Conservation (phyloP, 2,797 vertebrate genomes). For the Muraenolepis orangiensis region DNA sequence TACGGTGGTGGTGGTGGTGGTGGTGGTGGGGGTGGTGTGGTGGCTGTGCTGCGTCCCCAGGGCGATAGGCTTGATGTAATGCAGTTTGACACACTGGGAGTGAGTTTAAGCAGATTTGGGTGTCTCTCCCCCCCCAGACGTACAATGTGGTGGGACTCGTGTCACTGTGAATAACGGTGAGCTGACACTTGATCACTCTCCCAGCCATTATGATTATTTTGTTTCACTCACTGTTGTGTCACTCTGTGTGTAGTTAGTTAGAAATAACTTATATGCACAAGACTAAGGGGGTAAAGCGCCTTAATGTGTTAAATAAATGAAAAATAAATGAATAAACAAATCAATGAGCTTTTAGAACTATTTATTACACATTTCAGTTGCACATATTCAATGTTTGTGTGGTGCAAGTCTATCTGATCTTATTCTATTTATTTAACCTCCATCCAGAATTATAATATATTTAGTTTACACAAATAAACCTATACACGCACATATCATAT, state of each 20-base stretch:
- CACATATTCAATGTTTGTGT: too few species aligned
- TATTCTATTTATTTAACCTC: too few species aligned
- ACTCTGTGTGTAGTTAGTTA: slow-evolving; percentile 9
- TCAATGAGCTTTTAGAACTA: neutral
- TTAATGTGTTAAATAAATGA: neutral
- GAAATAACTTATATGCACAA: neutral
- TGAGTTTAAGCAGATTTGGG: slow-evolving; percentile 71
- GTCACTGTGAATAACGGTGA: slow-evolving; percentile 61
- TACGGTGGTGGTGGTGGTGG: slow-evolving; percentile 33
- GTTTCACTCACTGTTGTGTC: slow-evolving; percentile 9
- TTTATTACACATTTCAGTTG: too few species aligned
- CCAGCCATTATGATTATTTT: slow-evolving; percentile 11
- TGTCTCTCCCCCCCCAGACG: slow-evolving; percentile 58
- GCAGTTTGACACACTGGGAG: slow-evolving; percentile 65
- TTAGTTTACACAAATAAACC: too few species aligned
- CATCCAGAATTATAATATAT: too few species aligned
- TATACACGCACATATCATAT: too few species aligned
- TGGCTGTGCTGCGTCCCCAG: slow-evolving; percentile 29
- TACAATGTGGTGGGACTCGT: slow-evolving; percentile 61
- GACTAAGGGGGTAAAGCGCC: neutral
- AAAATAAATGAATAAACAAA: neutral
- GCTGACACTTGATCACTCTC: slow-evolving; percentile 50
- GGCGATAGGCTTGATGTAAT: slow-evolving; percentile 57
- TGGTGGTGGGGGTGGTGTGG: neutral
- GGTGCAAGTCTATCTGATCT: too few species aligned